phyloP scores from a whole-genome alignment of 2,888 invertebrate species.

The Brachynemurus nebulosus region DNA sequence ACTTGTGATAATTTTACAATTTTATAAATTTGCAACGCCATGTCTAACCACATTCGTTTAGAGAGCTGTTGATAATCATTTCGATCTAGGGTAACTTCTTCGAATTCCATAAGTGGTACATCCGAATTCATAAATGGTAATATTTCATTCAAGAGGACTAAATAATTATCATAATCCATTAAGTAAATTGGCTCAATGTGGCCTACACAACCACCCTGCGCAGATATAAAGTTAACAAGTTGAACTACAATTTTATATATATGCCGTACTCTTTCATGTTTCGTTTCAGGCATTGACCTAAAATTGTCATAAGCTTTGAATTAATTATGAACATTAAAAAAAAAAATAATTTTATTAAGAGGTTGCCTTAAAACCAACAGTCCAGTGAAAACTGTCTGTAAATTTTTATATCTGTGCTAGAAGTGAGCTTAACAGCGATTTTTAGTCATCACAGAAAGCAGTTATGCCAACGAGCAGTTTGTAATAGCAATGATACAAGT shows the following conservation, averaged over 20 bases:
- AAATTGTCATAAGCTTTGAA: no score
- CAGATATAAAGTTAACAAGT: not conserved
- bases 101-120: not conserved
- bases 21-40: not conserved
- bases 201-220: not conserved
- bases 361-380: no score
- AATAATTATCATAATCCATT: not conserved
- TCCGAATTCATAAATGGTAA: not conserved
- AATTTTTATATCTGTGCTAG: no score
- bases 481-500: no score
- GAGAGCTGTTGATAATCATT: not conserved
- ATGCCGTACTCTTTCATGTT: not conserved
- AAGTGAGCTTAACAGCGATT: no score
- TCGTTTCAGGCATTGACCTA: not conserved
- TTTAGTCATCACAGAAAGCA: no score
- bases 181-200: not conserved
- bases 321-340: no score
- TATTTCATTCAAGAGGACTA: not conserved
- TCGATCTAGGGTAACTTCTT: not conserved
- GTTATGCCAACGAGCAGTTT: no score
- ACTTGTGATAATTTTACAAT: not conserved
- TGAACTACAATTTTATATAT: not conserved
- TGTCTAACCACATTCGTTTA: not conserved
- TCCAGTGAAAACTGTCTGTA: no score
- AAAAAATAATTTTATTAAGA: no score